Evolutionary conservation across 1,140 invertebrate genomes (phyloP), one percentile per base, ranked within the genome.

Genomic region (Pomacea maculata): DNA sequence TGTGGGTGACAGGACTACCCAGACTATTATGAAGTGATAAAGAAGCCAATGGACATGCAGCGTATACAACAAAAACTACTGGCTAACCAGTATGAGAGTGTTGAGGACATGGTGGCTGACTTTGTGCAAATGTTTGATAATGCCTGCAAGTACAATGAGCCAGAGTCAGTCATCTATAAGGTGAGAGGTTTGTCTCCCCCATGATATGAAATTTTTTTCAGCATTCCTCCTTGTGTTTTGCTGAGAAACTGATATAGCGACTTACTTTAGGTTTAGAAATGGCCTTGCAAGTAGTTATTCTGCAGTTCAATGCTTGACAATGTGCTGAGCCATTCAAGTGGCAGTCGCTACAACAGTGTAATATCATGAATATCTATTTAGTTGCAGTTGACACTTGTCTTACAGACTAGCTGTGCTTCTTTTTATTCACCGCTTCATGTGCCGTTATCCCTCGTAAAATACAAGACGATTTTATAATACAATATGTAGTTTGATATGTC

Each of bases 131-230:
- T 99, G 97, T 98, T 99, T 91, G 98, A 99, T 87, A 99, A 99
- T 91, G 98, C 98, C 54, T 99, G 97, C 92, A 98, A 98, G 92
- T 99, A 98, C 91, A 99, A 99, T 91, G 98, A 99, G 91, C 98
- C 98, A 0, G 98, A 99, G 91, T 99, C 98, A 0, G 96, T 98
- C 89, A 98, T 99, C 85, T 99, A 99, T 90, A 99, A 99, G 92
- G 94, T 95, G 65, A 61, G 15, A 61, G 57, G 54, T 11, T 17
- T 76, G 52, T 45, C 54, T n/a, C 15, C n/a, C 25, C 29, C 12
- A 61, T 75, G 57, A 61, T 4, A 11, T 61, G 19, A 67, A 63
- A 19, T 14, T 10, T 55, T 21, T 54, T 61, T 19, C 57, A 21
- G 54, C 54, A 21, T n/a, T 29, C 55, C 9, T 61, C 57, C 15